These are phyloP conservation scores for Caenorhabditis sp. DNA, from an alignment of 2,888 invertebrate genomes.

Conservation along the genomic window DNA sequence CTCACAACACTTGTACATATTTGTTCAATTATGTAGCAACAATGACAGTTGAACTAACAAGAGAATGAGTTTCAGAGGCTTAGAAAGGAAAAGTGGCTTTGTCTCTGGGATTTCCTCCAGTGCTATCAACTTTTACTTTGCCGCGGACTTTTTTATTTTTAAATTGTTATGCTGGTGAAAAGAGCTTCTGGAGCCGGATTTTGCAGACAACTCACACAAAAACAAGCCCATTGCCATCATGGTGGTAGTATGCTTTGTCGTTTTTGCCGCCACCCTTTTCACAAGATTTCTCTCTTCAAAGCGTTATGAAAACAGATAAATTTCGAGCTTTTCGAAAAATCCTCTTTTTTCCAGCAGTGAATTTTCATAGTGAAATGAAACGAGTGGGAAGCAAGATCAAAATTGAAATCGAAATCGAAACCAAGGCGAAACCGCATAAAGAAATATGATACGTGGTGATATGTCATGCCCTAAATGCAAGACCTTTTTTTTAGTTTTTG, in stretches of 20 bases:
- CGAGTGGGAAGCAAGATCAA: background rate
- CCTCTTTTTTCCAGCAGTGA: background rate
- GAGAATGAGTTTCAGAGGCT: background rate
- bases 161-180: conserved; percentile 15
- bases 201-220: conserved; percentile 18
- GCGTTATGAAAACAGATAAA: conserved; percentile 19
- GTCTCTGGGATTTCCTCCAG: conserved; percentile 2
- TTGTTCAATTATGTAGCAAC: background rate
- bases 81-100: background rate
- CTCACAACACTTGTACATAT: background rate
- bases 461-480: conserved; percentile 20
- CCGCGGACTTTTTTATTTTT: background rate
- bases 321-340: background rate
- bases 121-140: background rate
- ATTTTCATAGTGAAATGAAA: background rate
- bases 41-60: background rate
- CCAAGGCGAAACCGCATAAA: conserved; percentile 5
- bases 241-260: conserved; percentile 3
- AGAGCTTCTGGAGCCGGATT: conserved; percentile 13
- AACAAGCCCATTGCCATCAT: conserved; percentile 18
- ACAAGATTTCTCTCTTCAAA: conserved; percentile 3
- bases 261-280: conserved; percentile 5
- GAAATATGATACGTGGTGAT: conserved; percentile 52
- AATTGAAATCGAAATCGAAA: conserved; percentile 32
- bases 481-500: background rate